phyloP scores from a whole-genome alignment of 2,888 invertebrate genomes.

The Tethea ocularis region DNA sequence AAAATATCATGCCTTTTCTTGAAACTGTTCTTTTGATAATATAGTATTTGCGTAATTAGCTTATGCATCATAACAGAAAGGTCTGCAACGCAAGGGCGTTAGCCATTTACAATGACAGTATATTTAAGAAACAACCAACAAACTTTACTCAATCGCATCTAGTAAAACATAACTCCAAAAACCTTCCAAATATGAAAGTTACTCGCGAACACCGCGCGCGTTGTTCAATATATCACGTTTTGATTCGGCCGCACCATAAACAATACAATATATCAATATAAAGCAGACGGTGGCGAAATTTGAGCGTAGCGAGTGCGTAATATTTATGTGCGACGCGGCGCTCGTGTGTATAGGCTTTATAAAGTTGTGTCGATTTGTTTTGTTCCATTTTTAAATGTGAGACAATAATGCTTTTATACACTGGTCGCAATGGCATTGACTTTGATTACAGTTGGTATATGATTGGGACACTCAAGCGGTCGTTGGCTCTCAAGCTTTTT shows the following conservation, averaged over 20 bases:
- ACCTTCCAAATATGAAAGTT: slow-evolving; percentile 81
- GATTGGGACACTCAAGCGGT: slow-evolving; percentile 1
- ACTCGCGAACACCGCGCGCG: slow-evolving; percentile 76
- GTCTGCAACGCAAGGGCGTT: no score
- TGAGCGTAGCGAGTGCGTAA: slow-evolving; percentile 79
- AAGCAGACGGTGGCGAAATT: slow-evolving; percentile 84
- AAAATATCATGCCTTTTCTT: no score
- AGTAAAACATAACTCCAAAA: slow-evolving; percentile 57
- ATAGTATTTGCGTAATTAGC: no score
- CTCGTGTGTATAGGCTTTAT: slow-evolving; percentile 42
- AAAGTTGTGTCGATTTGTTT: slow-evolving; percentile 41
- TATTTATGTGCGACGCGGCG: slow-evolving; percentile 68
- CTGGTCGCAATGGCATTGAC: neutral
- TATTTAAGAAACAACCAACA: neutral
- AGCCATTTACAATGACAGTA: no score
- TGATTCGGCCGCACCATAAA: slow-evolving; percentile 83
- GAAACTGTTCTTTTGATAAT: no score
- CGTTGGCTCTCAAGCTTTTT: neutral
- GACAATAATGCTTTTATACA: slow-evolving; percentile 10
- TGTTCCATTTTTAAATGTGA: slow-evolving; percentile 31
- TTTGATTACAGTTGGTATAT: neutral
- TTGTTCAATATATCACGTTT: slow-evolving; percentile 81
- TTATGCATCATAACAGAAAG: no score
- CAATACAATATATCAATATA: slow-evolving; percentile 84
- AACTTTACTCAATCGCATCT: slow-evolving; percentile 43